These are phyloP conservation scores for Isoperla grammatica DNA, from an alignment of 2,888 invertebrate genomes.

Conservation along the genomic window DNA sequence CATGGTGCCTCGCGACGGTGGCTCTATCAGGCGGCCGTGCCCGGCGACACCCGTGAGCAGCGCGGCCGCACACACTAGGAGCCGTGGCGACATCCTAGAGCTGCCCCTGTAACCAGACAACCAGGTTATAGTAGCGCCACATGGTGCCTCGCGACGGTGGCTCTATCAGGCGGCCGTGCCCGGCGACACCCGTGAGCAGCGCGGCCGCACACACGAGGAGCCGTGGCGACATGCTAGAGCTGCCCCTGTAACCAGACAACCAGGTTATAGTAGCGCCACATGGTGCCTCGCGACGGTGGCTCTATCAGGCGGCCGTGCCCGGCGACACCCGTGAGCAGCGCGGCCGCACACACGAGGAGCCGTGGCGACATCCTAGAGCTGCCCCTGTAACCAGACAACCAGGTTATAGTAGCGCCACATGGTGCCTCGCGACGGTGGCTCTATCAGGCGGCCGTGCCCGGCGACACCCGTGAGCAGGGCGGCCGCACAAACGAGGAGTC, in stretches of 20 bases:
- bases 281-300: conserved; percentile 80
- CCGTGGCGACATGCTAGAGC: too few species aligned
- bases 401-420: conserved; percentile 88
- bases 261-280: conserved; percentile 86
- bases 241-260: neutral
- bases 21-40: conserved; percentile 75
- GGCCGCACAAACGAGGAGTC: too few species aligned
- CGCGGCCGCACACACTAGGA: too few species aligned
- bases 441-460: conserved; percentile 70
- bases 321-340: conserved; percentile 39
- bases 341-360: neutral
- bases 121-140: conserved; percentile 84
- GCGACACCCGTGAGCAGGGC: conserved; percentile 39
- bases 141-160: conserved; percentile 83
- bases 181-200: conserved; percentile 41
- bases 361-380: too few species aligned
- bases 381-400: too few species aligned
- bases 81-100: too few species aligned
- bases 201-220: neutral
- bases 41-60: conserved; percentile 47
- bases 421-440: conserved; percentile 80
- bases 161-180: conserved; percentile 72
- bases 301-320: conserved; percentile 74
- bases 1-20: conserved; percentile 79
- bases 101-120: too few species aligned